Percentiles rank a stretch among this genome's conserved stretches.
Evolutionary conservation across 1,140 invertebrate genomes (phyloP).

Genomic region (Bombus polaris): DNA sequence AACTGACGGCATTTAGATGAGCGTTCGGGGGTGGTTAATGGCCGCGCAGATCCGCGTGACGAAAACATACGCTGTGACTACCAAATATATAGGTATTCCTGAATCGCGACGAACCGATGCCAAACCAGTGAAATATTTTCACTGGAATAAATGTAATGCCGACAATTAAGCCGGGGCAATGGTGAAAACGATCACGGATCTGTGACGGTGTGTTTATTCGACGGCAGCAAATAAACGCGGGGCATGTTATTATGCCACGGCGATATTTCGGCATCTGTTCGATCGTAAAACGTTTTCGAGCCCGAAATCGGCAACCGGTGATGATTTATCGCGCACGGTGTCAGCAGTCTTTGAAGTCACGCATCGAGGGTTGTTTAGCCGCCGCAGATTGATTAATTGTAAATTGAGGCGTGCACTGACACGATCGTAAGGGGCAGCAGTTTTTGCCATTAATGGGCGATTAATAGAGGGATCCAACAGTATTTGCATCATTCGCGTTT

Average conservation of each 20-base stretch:
- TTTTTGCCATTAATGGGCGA: background rate
- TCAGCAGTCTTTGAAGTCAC: slow-evolving; percentile 40
- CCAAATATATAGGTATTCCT: background rate
- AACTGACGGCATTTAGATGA: slow-evolving; percentile 40
- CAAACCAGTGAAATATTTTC: slow-evolving; percentile 19
- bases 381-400: slow-evolving; percentile 43
- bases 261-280: slow-evolving; percentile 33
- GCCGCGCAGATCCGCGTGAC: background rate
- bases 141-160: slow-evolving; percentile 37
- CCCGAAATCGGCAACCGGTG: background rate
- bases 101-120: background rate
- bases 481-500: background rate
- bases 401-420: background rate
- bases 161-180: slow-evolving; percentile 30
- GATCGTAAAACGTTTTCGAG: slow-evolving; percentile 6
- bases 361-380: slow-evolving; percentile 28
- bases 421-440: background rate
- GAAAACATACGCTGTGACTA: background rate
- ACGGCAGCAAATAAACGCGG: slow-evolving; percentile 35
- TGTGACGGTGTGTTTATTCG: slow-evolving; percentile 42
- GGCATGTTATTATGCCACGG: slow-evolving; percentile 37
- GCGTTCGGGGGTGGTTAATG: slow-evolving; percentile 27
- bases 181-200: slow-evolving; percentile 28
- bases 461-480: background rate
- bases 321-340: slow-evolving; percentile 41